Evolutionary conservation across 2,113 vertebrate species (phyloP).

Genomic region (Canis aureus): DNA sequence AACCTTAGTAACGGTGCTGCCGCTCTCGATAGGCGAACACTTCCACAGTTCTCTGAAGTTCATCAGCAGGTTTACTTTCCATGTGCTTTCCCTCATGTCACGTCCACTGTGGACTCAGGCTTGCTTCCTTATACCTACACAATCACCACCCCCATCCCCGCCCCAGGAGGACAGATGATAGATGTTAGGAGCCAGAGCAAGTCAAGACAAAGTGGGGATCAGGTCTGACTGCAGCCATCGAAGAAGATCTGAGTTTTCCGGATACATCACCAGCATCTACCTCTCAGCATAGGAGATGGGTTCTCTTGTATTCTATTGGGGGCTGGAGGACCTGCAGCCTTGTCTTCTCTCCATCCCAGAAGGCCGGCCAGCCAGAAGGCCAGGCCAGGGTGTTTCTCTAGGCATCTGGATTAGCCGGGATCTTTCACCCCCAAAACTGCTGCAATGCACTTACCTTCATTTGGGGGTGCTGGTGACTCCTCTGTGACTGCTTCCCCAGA

Average conservation of each 20-base stretch:
- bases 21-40: neutral
- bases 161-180: neutral
- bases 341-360: neutral
- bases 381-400: neutral
- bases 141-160: neutral
- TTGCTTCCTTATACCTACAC: neutral
- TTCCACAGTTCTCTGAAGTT: neutral
- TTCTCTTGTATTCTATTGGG: neutral
- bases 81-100: neutral
- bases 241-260: neutral
- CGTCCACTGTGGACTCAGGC: neutral
- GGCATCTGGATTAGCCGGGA: neutral
- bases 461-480: slow-evolving; percentile 92
- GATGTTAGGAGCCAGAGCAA: neutral
- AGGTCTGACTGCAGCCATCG: neutral
- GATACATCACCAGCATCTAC: neutral
- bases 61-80: neutral
- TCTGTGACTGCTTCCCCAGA: slow-evolving; percentile 89
- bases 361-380: neutral
- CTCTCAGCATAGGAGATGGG: neutral
- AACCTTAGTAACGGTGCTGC: neutral
- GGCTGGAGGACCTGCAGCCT: neutral
- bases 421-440: neutral
- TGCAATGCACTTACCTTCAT: slow-evolving; percentile 91
- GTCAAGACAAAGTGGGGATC: neutral